Conservation (phyloP, 1,140 invertebrate genomes). For the Acyrthosiphon pisum region DNA sequence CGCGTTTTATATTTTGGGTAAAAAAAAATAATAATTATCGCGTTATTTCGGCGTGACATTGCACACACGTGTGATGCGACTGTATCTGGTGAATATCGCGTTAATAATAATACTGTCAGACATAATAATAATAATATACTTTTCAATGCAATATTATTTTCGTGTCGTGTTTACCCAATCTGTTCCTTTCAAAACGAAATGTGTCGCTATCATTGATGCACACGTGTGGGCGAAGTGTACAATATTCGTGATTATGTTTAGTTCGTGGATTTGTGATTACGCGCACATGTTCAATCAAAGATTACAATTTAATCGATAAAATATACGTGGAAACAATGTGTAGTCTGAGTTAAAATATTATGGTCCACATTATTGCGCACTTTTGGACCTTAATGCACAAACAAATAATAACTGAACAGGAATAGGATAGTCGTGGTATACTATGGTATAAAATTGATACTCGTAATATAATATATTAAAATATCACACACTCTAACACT, state of each 20-base stretch:
- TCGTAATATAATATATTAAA: too few species aligned
- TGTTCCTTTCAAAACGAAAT: not conserved
- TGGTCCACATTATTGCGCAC: too few species aligned
- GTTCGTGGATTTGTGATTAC: not conserved
- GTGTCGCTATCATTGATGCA: not conserved
- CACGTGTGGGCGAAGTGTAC: not conserved
- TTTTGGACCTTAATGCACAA: too few species aligned
- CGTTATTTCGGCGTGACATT: not conserved
- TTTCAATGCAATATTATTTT: not conserved
- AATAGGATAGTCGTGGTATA: too few species aligned
- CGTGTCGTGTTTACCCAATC: not conserved
- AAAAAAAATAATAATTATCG: slow-evolving; percentile 3
- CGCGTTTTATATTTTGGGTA: not conserved
- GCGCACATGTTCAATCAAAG: not conserved
- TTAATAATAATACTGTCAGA: not conserved
- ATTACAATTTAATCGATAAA: not conserved
- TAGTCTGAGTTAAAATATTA: not conserved
- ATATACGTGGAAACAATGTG: not conserved
- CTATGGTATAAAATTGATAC: too few species aligned
- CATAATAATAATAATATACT: not conserved
- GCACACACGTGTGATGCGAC: not conserved
- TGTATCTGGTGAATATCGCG: not conserved
- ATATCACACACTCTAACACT: too few species aligned
- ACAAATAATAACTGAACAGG: too few species aligned
- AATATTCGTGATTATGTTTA: not conserved